A percentile compares a stretch with the other conserved stretches of the same genome.
phyloP scores from a whole-genome alignment of 1,140 invertebrate species.

The Anastatus disparis region DNA sequence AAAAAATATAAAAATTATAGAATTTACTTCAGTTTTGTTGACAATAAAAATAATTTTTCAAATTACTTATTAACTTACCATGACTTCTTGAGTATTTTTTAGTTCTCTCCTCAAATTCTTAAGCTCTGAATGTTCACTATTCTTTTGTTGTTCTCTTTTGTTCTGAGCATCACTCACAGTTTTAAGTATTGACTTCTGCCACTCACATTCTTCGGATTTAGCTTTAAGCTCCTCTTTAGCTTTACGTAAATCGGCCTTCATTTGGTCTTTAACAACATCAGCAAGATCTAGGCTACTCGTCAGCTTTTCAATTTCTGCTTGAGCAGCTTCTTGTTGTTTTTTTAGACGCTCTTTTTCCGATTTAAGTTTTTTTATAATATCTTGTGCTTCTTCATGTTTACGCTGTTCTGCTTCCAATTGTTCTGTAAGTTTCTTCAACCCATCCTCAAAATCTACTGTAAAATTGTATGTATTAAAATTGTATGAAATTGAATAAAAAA shows the following conservation, averaged over 20 bases:
- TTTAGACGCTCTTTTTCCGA: slow-evolving; percentile 65
- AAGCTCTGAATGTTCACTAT: slow-evolving; percentile 63
- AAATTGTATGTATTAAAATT: no score
- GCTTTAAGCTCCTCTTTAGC: slow-evolving; percentile 69
- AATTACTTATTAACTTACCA: no score
- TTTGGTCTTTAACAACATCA: slow-evolving; percentile 66
- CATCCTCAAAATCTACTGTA: neutral
- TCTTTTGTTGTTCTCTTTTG: slow-evolving; percentile 55
- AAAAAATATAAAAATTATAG: slow-evolving; percentile 15
- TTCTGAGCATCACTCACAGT: slow-evolving; percentile 55
- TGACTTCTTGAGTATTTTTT: slow-evolving; percentile 56
- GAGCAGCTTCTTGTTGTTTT: slow-evolving; percentile 70
- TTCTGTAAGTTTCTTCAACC: slow-evolving; percentile 50
- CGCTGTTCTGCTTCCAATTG: slow-evolving; percentile 63
- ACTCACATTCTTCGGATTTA: slow-evolving; percentile 67
- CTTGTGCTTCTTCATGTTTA: slow-evolving; percentile 64
- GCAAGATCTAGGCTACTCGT: slow-evolving; percentile 70
- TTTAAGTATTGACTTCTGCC: slow-evolving; percentile 63
- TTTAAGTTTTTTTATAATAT: slow-evolving; percentile 63
- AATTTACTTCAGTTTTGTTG: no score
- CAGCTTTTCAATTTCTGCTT: slow-evolving; percentile 73
- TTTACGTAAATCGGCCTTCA: slow-evolving; percentile 67
- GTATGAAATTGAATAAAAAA: no score
- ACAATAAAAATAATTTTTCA: no score
- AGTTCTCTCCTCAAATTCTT: slow-evolving; percentile 63